Percentiles rank a stretch among this genome's conserved stretches.
phyloP scores from a whole-genome alignment of 2,113 vertebrate species.

The Nyctereutes procyonoides region DNA sequence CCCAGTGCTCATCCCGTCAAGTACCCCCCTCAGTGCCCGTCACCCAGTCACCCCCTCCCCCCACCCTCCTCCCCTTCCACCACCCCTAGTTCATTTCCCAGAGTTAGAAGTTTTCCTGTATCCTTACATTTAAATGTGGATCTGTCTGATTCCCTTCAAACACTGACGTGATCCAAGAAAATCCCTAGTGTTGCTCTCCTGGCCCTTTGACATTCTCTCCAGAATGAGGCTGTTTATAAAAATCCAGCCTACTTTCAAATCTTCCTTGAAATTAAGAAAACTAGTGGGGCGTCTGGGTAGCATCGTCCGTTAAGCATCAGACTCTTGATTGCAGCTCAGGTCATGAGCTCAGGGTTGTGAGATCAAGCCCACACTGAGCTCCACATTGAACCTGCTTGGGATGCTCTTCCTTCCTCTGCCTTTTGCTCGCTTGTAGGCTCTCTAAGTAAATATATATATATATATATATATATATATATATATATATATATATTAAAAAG shows the following conservation, averaged over 20 bases:
- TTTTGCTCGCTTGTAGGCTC: not conserved
- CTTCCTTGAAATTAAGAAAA: not conserved
- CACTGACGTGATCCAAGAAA: not conserved
- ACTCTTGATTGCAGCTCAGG: not conserved
- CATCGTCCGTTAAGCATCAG: not conserved
- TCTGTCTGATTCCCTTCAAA: not conserved
- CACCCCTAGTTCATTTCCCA: too few relatives aligned
- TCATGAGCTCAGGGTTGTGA: not conserved
- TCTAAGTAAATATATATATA: not conserved
- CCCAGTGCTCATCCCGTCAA: too few relatives aligned
- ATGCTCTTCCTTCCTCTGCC: not conserved
- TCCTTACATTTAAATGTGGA: not conserved
- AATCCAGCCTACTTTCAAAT: not conserved
- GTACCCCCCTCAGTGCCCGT: too few relatives aligned
- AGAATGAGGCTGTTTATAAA: not conserved
- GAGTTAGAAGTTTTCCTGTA: not conserved
- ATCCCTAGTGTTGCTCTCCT: not conserved
- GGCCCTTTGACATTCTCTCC: not conserved
- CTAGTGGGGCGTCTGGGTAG: not conserved
- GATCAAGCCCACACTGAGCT: accelerated
- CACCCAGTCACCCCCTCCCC: too few relatives aligned
- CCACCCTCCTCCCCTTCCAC: too few relatives aligned
- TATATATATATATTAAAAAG: not conserved
- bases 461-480: not conserved
- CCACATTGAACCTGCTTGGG: not conserved